Conservation (phyloP, 2,888 invertebrate genomes). For the Anarsia innoxiella region DNA sequence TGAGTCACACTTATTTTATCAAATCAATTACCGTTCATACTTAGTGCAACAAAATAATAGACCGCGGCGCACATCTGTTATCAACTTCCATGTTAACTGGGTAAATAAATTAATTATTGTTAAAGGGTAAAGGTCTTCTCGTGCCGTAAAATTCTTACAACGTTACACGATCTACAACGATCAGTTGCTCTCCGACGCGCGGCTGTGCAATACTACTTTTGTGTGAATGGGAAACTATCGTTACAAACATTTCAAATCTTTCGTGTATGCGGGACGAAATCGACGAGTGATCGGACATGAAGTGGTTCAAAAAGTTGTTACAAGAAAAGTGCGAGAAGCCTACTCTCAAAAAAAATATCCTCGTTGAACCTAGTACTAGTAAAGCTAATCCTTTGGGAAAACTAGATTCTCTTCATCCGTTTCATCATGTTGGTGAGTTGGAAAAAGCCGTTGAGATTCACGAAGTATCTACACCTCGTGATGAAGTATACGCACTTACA, state of each 20-base stretch:
- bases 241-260: slow-evolving; percentile 76
- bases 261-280: slow-evolving; percentile 78
- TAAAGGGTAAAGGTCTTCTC: slow-evolving; percentile 67
- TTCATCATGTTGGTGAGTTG: slow-evolving; percentile 20
- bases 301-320: slow-evolving; percentile 80
- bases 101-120: slow-evolving; percentile 61
- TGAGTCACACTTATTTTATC: slow-evolving; percentile 35
- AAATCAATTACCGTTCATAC: slow-evolving; percentile 40
- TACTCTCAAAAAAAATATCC: too few relatives aligned
- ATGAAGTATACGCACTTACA: slow-evolving; percentile 52
- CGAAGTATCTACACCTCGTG: slow-evolving; percentile 13
- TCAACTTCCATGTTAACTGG: slow-evolving; percentile 47
- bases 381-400: slow-evolving; percentile 27
- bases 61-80: slow-evolving; percentile 51
- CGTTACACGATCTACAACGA: slow-evolving; percentile 21
- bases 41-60: slow-evolving; percentile 49
- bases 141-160: slow-evolving; percentile 49
- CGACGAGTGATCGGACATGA: slow-evolving; percentile 76
- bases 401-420: slow-evolving; percentile 25
- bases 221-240: slow-evolving; percentile 77
- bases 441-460: slow-evolving; percentile 22
- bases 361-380: slow-evolving; percentile 22
- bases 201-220: slow-evolving; percentile 24
- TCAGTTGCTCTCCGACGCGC: slow-evolving; percentile 40
- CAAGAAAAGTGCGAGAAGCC: slow-evolving; percentile 70